Base-by-base conservation (phyloP, 1,140 invertebrate species). In the Brachionus plicatilis region DNA sequence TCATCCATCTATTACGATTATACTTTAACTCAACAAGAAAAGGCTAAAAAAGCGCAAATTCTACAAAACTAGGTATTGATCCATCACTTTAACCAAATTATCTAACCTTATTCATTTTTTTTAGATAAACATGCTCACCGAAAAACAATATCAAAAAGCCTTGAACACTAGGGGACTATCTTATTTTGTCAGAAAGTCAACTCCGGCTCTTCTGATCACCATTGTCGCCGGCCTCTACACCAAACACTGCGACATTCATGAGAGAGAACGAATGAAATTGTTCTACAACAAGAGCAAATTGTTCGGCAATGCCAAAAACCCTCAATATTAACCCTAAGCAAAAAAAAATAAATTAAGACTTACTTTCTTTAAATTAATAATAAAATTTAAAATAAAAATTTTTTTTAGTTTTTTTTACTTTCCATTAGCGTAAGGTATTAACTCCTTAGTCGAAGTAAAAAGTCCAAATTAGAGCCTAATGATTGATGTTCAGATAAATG, bases 211-310 rank as follows among this genome's bases (percentile, higher is more conserved):
- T 20, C 33, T 82, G n/a, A 12, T 82, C 27, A 41, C 20, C 11
- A 3, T 82, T 4, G n/a, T 24, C 41, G 33, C 41, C 20, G 50
- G 50, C 45, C 53, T 82, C 0, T 82, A 65, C 41, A 56, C 53
- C 43, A 60, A 68, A 43, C 79, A 82, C 43, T 82, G 79, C 17
- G 79, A 82, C 41, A 60, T 82, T 5, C 53, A 68, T 65, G 79
- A 60, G 37, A 60, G 65, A 68, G 53, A 82, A 82, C 8, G 53
- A 60, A 65, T 47, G 53, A 60, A 68, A 20, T 14, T 68, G n/a
- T 82, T 82, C 43, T 37, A 60, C 53, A 82, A 82, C 65, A 60
- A 68, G 33, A 82, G 79, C 79, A 82, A 82, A 82, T 37, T 82
- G 20, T 82, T 47, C 27, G 79, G 79, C 1, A 29, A 47, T 47